These are phyloP conservation scores for Caprella mutica DNA, from an alignment of 2,888 invertebrate species.

Conservation along the genomic window DNA sequence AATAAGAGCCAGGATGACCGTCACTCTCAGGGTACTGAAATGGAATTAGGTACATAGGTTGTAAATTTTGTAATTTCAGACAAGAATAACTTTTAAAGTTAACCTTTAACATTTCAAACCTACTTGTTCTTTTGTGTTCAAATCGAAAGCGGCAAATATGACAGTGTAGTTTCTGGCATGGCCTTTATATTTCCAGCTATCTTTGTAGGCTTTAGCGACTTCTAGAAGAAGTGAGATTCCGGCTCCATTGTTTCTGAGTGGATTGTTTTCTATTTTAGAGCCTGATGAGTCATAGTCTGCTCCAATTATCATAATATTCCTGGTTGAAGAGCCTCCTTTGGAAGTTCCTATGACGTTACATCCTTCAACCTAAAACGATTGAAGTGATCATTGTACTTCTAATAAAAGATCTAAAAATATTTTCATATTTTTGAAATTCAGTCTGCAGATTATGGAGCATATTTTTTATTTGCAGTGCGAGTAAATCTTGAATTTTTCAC, in stretches of 20 bases:
- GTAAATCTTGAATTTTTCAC: too few relatives aligned
- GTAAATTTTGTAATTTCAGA: too few relatives aligned
- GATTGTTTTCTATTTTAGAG: neutral
- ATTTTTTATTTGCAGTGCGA: too few relatives aligned
- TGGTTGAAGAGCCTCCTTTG: neutral
- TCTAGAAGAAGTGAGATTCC: conserved; percentile 2
- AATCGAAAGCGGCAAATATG: conserved; percentile 2
- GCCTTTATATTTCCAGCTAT: neutral
- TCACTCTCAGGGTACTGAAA: neutral
- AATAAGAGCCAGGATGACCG: neutral
- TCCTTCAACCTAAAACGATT: neutral
- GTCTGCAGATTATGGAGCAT: too few relatives aligned
- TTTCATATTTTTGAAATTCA: too few relatives aligned
- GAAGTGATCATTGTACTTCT: too few relatives aligned
- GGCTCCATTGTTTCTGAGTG: neutral
- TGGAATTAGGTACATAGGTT: too few relatives aligned
- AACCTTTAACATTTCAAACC: neutral
- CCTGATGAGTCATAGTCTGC: conserved; percentile 3
- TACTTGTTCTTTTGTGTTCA: conserved; percentile 1
- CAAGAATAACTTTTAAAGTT: too few relatives aligned
- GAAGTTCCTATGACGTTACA: neutral
- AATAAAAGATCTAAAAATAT: too few relatives aligned
- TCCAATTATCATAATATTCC: neutral
- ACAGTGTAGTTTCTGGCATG: neutral
- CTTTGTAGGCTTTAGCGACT: neutral